Conservation (phyloP, 2,797 vertebrate species). For the Phrynocephalus vlangalii region DNA sequence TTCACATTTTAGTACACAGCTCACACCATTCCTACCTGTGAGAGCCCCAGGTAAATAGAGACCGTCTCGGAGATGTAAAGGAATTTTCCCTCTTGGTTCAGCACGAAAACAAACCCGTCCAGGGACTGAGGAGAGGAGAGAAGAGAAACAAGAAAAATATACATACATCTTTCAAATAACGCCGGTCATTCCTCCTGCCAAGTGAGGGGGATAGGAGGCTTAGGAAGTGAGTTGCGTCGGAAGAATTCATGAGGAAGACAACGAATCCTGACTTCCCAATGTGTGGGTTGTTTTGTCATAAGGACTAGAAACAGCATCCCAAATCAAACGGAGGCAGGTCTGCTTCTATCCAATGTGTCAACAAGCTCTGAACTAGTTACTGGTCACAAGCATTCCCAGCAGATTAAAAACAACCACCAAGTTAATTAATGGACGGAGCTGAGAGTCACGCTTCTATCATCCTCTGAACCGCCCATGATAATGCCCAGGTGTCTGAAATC, state of each 20-base stretch:
- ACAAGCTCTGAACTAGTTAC: not conserved
- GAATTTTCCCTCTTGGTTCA: slow-evolving; percentile 91
- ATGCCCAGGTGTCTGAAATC: too few relatives aligned
- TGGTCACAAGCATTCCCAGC: too few relatives aligned
- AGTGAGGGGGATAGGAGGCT: not conserved
- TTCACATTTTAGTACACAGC: slow-evolving; percentile 31
- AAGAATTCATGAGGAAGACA: not conserved
- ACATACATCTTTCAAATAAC: not conserved
- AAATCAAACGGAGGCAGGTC: not conserved
- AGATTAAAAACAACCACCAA: too few relatives aligned
- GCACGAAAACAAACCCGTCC: slow-evolving; percentile 92
- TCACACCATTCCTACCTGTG: slow-evolving; percentile 83
- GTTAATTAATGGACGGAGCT: not conserved
- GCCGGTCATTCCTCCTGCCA: not conserved
- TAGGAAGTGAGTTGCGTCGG: not conserved
- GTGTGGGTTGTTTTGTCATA: not conserved
- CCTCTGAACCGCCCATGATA: not conserved
- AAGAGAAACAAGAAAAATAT: slow-evolving; percentile 36
- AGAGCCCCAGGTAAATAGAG: slow-evolving; percentile 93
- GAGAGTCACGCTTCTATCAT: not conserved
- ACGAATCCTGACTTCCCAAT: not conserved
- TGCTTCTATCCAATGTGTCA: too few relatives aligned
- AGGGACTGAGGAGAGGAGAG: slow-evolving; percentile 80
- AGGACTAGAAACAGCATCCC: not conserved
- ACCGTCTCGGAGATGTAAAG: slow-evolving; percentile 95